Evolutionary conservation across 2,888 invertebrate species (phyloP).

Genomic region (Escarpia spicata): DNA sequence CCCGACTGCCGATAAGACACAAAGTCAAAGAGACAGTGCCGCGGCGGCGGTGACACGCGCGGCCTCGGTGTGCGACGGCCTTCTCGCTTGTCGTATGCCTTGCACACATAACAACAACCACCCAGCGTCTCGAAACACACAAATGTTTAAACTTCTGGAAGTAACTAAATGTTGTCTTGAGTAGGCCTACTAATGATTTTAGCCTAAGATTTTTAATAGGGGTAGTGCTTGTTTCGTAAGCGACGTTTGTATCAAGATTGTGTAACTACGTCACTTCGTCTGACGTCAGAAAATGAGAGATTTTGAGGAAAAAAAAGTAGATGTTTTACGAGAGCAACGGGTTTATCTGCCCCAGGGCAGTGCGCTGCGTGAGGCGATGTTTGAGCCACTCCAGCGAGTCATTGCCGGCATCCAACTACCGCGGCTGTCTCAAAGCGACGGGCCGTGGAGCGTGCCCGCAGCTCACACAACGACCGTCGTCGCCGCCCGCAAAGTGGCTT

Average conservation of each 20-base stretch:
- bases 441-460: neutral
- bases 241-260: neutral
- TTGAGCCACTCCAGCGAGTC: neutral
- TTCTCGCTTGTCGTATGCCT: neutral
- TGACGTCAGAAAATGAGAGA: neutral
- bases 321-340: constrained; percentile 13
- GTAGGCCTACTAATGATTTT: neutral
- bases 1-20: neutral
- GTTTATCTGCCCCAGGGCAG: neutral
- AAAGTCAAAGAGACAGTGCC: neutral
- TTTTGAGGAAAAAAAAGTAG: neutral
- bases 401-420: neutral
- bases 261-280: neutral
- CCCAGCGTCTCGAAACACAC: neutral
- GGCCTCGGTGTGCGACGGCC: neutral
- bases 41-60: neutral
- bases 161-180: neutral
- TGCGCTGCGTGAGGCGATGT: neutral
- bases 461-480: neutral
- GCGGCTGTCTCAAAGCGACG: neutral
- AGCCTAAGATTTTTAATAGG: neutral
- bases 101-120: neutral
- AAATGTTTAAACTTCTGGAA: neutral
- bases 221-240: neutral
- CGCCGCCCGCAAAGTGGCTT: constrained; percentile 1